Evolutionary conservation across 2,797 vertebrate genomes (phyloP).

Genomic region (Takifugu rubripes): DNA sequence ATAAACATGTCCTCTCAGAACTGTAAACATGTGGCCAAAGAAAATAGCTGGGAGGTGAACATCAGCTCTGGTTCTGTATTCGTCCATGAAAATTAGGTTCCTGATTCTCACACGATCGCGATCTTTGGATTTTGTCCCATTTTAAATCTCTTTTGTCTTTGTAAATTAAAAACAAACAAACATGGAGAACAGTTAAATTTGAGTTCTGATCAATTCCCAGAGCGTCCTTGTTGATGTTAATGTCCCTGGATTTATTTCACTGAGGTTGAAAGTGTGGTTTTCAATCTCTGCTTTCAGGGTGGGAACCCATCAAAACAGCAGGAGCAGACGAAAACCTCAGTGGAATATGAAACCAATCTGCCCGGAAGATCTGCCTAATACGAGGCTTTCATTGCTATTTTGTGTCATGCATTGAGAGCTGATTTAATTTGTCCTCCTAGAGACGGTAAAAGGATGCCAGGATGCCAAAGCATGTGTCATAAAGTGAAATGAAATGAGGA

Average conservation of each 20-base stretch:
- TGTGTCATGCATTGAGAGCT: slow-evolving; percentile 35
- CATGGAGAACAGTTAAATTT: slow-evolving; percentile 14
- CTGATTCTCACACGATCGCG: background rate
- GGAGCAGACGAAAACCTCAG: slow-evolving; percentile 52
- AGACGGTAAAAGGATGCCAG: slow-evolving; percentile 32
- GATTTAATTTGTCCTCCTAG: slow-evolving; percentile 38
- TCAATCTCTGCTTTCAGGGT: slow-evolving; percentile 29
- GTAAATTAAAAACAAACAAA: slow-evolving; percentile 4
- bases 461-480: slow-evolving; percentile 38
- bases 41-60: slow-evolving; percentile 30
- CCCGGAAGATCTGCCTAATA: slow-evolving; percentile 33
- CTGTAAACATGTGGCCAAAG: slow-evolving; percentile 46
- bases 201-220: slow-evolving; percentile 24
- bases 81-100: background rate
- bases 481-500: slow-evolving; percentile 37
- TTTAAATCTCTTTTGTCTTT: background rate
- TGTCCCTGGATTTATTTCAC: slow-evolving; percentile 54
- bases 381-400: slow-evolving; percentile 37
- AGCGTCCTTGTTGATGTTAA: slow-evolving; percentile 52
- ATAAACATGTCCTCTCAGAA: slow-evolving; percentile 57
- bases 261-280: slow-evolving; percentile 29
- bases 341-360: slow-evolving; percentile 45
- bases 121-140: background rate
- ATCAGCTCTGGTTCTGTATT: background rate
- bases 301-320: slow-evolving; percentile 46